phyloP scores from a whole-genome alignment of 2,888 invertebrate genomes.

The Steinernema carpocapsae region DNA sequence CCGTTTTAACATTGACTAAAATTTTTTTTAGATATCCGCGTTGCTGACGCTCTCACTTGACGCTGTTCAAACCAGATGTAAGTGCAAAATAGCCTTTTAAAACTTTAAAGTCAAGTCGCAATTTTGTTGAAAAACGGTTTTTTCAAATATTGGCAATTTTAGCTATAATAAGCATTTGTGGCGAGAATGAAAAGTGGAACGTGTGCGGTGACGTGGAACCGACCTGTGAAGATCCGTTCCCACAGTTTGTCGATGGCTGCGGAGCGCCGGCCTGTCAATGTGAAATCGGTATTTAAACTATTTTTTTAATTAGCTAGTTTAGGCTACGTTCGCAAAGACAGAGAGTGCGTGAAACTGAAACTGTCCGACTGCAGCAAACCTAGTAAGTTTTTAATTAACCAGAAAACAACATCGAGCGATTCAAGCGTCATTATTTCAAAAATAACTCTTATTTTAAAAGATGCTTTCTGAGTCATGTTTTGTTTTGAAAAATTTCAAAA shows the following conservation, averaged over 20 bases:
- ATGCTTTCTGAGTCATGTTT: neutral
- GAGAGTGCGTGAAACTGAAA: slow-evolving; percentile 11
- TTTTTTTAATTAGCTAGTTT: neutral
- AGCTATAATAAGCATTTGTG: slow-evolving; percentile 7
- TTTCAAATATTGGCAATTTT: too few species aligned
- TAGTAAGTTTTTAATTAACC: neutral
- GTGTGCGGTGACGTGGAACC: slow-evolving; percentile 11
- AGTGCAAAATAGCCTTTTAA: too few species aligned
- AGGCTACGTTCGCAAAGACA: neutral
- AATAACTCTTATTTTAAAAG: too few species aligned
- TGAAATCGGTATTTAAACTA: neutral
- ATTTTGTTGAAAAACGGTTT: neutral
- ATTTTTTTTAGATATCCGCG: neutral
- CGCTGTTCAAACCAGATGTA: neutral
- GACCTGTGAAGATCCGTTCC: neutral
- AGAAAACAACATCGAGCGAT: too few species aligned
- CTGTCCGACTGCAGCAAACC: slow-evolving; percentile 19
- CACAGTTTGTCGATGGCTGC: neutral
- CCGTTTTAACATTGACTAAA: neutral
- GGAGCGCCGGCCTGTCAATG: neutral
- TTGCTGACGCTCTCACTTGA: neutral
- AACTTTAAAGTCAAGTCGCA: neutral
- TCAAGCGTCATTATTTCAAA: too few species aligned
- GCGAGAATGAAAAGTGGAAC: slow-evolving; percentile 6
- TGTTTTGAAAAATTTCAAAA: too few species aligned